phyloP scores from a whole-genome alignment of 2,113 vertebrate genomes.

The Andinoacara biseriatus region DNA sequence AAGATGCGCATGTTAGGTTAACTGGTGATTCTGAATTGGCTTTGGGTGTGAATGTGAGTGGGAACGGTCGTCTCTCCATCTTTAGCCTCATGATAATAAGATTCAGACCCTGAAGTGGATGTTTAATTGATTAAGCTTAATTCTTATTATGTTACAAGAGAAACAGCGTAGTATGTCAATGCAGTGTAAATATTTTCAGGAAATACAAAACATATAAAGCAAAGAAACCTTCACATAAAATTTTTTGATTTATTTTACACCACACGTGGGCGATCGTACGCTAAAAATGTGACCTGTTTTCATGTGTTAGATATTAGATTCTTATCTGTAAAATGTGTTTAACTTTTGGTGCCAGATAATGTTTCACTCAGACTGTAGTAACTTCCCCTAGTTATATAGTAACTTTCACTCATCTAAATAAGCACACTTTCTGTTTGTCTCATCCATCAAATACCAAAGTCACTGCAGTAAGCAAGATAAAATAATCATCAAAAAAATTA shows the following conservation, averaged over 20 bases:
- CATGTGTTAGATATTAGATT: not conserved
- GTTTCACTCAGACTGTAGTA: not conserved
- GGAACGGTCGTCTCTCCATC: not conserved
- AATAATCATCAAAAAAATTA: not conserved
- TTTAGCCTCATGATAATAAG: not conserved
- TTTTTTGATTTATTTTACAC: not conserved
- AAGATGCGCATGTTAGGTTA: not conserved
- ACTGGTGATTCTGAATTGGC: not conserved
- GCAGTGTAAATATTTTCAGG: not conserved
- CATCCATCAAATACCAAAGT: not conserved
- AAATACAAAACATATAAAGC: not conserved
- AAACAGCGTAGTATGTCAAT: not conserved
- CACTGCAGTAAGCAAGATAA: not conserved
- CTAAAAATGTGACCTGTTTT: no score
- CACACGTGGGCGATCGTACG: no score
- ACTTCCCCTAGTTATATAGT: not conserved
- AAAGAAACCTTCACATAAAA: no score
- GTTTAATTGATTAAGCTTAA: not conserved
- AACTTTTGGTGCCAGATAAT: no score
- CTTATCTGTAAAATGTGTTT: no score
- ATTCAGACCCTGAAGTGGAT: not conserved
- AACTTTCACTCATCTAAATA: not conserved
- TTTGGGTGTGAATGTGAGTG: not conserved
- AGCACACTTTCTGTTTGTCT: not conserved
- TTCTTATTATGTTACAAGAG: not conserved